A percentile compares a stretch with the other conserved stretches of the same genome.
Conservation (phyloP, 2,797 vertebrate genomes). For the Fringilla coelebs region DNA sequence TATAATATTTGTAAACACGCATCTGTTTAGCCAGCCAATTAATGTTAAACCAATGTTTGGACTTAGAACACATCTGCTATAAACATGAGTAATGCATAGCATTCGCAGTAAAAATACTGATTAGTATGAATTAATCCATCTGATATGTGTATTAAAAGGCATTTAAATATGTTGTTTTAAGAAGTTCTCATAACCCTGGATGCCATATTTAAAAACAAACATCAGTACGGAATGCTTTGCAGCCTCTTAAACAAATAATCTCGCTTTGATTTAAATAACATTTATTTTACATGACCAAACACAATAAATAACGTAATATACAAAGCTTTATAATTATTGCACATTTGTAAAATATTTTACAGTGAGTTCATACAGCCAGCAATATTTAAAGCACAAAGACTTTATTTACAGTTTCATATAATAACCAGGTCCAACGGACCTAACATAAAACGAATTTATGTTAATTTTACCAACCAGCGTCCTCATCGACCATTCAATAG, state of each 20-base stretch:
- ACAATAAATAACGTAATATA: constrained; percentile 99
- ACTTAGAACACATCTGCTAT: constrained; percentile 72
- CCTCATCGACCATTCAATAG: constrained; percentile 80
- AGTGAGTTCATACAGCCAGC: constrained; percentile 95
- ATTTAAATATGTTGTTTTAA: constrained; percentile 79
- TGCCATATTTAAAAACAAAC: constrained; percentile 77
- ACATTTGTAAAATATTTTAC: constrained; percentile 99
- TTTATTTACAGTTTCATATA: constrained; percentile 92
- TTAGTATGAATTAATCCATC: constrained; percentile 80
- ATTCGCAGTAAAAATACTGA: constrained; percentile 78
- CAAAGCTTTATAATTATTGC: constrained; percentile 99
- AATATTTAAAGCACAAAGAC: constrained; percentile 98
- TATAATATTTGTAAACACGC: constrained; percentile 67
- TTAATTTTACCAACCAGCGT: constrained; percentile 84
- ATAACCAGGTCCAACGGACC: constrained; percentile 90
- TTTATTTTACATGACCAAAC: constrained; percentile 99
- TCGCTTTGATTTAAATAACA: constrained; percentile 86
- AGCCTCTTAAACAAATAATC: constrained; percentile 78
- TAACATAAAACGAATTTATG: constrained; percentile 86
- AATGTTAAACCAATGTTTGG: constrained; percentile 80
- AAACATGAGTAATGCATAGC: constrained; percentile 80
- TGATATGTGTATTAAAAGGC: constrained; percentile 77
- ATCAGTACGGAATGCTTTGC: constrained; percentile 67
- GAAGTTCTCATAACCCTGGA: constrained; percentile 76
- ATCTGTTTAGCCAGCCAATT: constrained; percentile 79